These are phyloP conservation scores for Glossophaga mutica DNA, from an alignment of 2,797 vertebrate species.

Conservation along the genomic window DNA sequence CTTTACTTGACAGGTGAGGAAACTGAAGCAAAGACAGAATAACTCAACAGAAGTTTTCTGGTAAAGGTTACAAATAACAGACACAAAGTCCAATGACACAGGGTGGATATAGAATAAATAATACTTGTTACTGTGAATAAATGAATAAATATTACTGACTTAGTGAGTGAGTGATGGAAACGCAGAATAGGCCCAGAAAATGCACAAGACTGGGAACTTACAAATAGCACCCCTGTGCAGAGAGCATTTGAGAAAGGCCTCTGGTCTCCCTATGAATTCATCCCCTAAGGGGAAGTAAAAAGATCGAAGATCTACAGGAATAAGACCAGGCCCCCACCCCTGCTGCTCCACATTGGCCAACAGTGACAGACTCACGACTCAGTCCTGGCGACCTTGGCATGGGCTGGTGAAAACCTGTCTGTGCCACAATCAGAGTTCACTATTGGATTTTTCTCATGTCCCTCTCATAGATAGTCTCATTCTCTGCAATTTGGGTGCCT, in stretches of 20 bases:
- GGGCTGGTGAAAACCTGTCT: not conserved
- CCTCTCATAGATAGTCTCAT: not conserved
- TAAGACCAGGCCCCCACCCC: not conserved
- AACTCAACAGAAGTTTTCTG: not conserved
- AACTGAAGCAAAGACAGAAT: not conserved
- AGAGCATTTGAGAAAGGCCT: not conserved
- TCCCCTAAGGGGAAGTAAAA: not conserved
- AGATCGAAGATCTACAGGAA: not conserved
- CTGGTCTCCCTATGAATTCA: not conserved
- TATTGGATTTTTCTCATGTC: not conserved
- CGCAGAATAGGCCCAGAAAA: not conserved
- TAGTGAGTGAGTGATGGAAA: not conserved
- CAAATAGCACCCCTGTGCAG: not conserved
- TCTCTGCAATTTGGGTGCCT: not conserved
- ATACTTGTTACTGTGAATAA: not conserved
- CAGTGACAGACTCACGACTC: not conserved
- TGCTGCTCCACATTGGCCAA: fast-evolving
- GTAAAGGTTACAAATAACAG: not conserved
- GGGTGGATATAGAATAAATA: not conserved
- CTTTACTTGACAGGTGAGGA: not conserved
- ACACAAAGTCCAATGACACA: not conserved
- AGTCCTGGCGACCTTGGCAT: fast-evolving
- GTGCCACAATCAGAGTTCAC: not conserved
- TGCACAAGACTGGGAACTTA: not conserved
- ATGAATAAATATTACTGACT: not conserved